Base-by-base conservation (phyloP, 2,888 invertebrate species). In the Frankliniella fusca region DNA sequence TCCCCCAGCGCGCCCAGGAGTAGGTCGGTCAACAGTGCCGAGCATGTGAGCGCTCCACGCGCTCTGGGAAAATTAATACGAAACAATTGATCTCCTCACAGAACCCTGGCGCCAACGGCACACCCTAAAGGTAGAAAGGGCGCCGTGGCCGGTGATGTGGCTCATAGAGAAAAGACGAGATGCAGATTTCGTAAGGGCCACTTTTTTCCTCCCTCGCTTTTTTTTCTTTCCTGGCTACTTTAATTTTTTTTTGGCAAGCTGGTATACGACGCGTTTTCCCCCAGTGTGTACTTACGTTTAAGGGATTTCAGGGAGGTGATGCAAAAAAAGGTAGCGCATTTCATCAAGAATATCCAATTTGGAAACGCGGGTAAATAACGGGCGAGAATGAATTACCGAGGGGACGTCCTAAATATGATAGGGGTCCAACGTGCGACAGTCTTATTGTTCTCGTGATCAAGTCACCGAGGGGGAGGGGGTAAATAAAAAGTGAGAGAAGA, bases 341-440 rank as follows among this genome's bases (percentile, higher is more conserved):
- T 76, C 70, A 76, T 76, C 70, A 76, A 76, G 70, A 76, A 76
- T 76, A 76, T 76, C 70, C 70, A 76, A 76, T 76, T 76, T 76
- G 70, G 70, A 76, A 27, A 23, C 70, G 70, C 70, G 70, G 70
- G 70, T 76, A 76, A n/a, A 76, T 23, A 76, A 76, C 70, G 70
- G 54, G 70, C 70, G 61, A 27, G 70, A 76, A 76, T 76, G 70
- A 76, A 76, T 76, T 76, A 76, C 27, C 70, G 70, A 76, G 70
- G 70, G 23, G 20, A 12, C 70, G 70, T 76, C 70, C 23, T 76
- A 27, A 27, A 76, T 27, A 76, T 23, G 70, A 76, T 76, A 76
- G 70, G 70, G 70, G 70, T 27, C 70, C 70, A 23, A 76, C 70
- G 23, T 70, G 70, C 70, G 70, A 70, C 70, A 76, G 70, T 76